Conservation (phyloP, 2,888 invertebrate species). For the Pristionchus arcanus region DNA sequence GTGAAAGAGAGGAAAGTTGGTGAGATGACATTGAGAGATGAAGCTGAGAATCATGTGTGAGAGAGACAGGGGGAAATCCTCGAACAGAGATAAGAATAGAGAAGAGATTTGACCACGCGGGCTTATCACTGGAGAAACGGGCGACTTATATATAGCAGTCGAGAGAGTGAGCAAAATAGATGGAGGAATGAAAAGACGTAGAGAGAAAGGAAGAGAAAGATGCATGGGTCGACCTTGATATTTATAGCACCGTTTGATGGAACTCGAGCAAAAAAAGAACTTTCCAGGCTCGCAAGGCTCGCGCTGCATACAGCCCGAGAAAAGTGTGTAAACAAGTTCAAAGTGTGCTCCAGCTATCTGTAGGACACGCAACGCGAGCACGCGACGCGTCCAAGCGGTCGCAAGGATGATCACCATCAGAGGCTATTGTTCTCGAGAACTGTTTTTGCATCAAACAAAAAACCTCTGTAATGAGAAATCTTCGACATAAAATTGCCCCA, state of each 20-base stretch:
- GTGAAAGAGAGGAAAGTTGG: constrained; percentile 14
- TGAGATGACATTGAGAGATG: constrained; percentile 42
- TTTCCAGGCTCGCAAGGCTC: background rate
- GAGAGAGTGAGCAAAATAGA: background rate
- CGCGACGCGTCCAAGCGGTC: constrained; percentile 33
- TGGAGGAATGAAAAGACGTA: constrained; percentile 6
- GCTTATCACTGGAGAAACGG: constrained; percentile 24
- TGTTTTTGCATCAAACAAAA: background rate
- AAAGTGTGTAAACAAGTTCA: constrained; percentile 49
- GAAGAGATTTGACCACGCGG: constrained; percentile 17
- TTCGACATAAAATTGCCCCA: background rate
- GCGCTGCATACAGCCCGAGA: background rate
- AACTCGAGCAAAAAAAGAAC: constrained; percentile 32
- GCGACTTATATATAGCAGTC: constrained; percentile 10
- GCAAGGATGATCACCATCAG: background rate
- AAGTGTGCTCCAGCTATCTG: constrained; percentile 30
- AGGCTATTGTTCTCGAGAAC: background rate
- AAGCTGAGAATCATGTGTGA: constrained; percentile 25
- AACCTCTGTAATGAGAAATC: background rate
- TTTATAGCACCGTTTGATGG: constrained; percentile 29
- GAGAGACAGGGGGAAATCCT: constrained; percentile 19
- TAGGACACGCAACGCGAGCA: background rate
- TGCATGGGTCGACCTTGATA: constrained; percentile 22
- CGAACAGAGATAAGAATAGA: constrained; percentile 28
- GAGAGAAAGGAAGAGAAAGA: constrained; percentile 34